Evolutionary conservation across 2,113 vertebrate genomes (phyloP).

Genomic region (Thermophis baileyi): DNA sequence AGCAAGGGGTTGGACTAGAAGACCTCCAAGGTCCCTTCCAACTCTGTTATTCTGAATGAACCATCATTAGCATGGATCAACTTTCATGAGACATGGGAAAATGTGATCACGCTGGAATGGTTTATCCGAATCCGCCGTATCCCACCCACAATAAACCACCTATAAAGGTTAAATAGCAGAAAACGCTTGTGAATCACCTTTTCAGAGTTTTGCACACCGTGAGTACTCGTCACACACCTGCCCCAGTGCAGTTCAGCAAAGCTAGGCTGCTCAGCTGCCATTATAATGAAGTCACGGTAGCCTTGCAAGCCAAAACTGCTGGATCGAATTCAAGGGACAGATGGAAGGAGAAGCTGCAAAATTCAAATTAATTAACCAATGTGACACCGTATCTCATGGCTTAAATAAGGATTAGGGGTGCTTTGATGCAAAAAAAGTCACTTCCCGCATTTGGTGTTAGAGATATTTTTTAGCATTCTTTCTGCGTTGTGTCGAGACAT

Average conservation of each 20-base stretch:
- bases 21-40: not conserved
- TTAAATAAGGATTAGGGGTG: constrained; percentile 36
- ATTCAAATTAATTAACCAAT: constrained; percentile 36
- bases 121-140: not conserved
- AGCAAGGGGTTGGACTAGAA: not conserved
- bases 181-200: not conserved
- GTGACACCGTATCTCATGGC: constrained; percentile 30
- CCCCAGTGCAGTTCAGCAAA: not conserved
- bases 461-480: constrained; percentile 12
- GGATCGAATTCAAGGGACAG: constrained; percentile 27
- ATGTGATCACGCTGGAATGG: not conserved
- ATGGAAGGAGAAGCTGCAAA: constrained; percentile 26
- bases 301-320: constrained; percentile 15
- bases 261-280: constrained; percentile 15
- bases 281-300: constrained; percentile 11
- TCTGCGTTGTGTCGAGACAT: not conserved
- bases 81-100: not conserved
- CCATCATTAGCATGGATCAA: not conserved
- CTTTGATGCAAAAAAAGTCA: constrained; percentile 15
- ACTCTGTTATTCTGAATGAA: not conserved
- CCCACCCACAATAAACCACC: not conserved
- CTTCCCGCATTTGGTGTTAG: constrained; percentile 20
- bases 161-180: not conserved
- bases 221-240: not conserved
- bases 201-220: not conserved